Evolutionary conservation across 2,888 invertebrate genomes (phyloP), one percentile per base, ranked within the genome.

Genomic region (Noctua fimbriata): DNA sequence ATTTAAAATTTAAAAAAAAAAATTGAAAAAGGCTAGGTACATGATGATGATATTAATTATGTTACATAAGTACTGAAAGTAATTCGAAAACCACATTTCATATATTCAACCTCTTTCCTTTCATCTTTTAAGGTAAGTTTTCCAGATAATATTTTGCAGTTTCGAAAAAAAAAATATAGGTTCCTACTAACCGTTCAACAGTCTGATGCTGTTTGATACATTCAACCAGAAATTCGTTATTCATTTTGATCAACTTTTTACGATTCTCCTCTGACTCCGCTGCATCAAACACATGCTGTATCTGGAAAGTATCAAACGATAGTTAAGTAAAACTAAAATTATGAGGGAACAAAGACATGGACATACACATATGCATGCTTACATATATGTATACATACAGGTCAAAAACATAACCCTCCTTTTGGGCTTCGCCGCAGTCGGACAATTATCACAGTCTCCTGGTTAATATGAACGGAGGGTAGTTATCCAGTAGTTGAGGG

Each of bases 201-300:
- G 91, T 91, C 87, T 96, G 95, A 85, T 97, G 95, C 44, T 95
- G 96, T 66, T 87, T 88, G 18, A 97, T 88, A 77, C 96, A 96
- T 84, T 95, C 93, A 5, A 88, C 87, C 16, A 96, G 89, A 47
- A 93, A 72, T 32, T 89, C 86, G 79, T 93, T 93, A 78, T 95
- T 96, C 0, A 89, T 85, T 36, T 86, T 83, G 9, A 91, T 79
- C 12, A 89, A 78, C 52, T 90, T 82, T 3, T 85, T 82, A 32
- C 83, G 82, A 63, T 86, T 83, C 49, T 74, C 70, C 24, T 86
- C 91, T 5, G 89, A 66, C 58, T 90, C 90, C 21, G 75, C 75
- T 7, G 88, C 85, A 12, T 88, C 77, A 18, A 92, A 87, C 24
- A 94, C 89, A 24, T 65, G 81, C 84, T 92, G 87, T 65, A 96